Conservation (phyloP, 2,113 vertebrate genomes). For the Asarcornis scutulata region DNA sequence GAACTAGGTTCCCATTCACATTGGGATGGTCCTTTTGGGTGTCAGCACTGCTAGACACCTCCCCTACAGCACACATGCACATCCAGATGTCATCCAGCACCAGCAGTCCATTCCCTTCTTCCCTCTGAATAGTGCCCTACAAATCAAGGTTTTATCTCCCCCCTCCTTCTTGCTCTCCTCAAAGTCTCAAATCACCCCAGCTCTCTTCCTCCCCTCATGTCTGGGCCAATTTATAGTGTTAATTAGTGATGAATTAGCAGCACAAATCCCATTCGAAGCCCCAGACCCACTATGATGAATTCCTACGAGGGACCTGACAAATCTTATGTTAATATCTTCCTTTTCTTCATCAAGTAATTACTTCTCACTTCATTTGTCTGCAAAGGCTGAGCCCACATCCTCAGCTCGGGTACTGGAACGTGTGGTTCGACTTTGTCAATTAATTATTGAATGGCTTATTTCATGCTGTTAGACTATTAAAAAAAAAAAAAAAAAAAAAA, state of each 20-base stretch:
- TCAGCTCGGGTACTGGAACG: neutral
- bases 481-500: neutral
- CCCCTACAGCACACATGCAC: fast-evolving
- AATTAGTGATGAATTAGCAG: conserved; percentile 78
- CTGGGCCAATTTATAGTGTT: conserved; percentile 63
- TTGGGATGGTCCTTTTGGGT: fast-evolving
- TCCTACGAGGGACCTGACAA: conserved; percentile 65
- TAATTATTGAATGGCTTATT: conserved; percentile 79
- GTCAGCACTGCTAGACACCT: neutral
- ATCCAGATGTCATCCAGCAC: neutral
- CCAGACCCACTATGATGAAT: conserved; percentile 35
- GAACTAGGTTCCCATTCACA: neutral
- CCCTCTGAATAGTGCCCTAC: neutral
- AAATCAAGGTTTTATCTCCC: neutral
- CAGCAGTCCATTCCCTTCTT: neutral
- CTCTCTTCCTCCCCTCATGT: neutral
- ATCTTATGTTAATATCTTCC: conserved; percentile 67
- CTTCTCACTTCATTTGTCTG: conserved; percentile 73
- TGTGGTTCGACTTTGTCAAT: conserved; percentile 73
- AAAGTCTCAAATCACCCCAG: neutral
- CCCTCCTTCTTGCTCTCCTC: neutral
- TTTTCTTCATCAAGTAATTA: conserved; percentile 73
- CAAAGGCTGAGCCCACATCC: conserved; percentile 45
- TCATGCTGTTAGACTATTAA: conserved; percentile 55
- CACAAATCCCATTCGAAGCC: conserved; percentile 55